A percentile compares a stretch with the other conserved stretches of the same genome.
Evolutionary conservation across 2,888 invertebrate genomes (phyloP).

Genomic region (Leptinotarsa haldemani): DNA sequence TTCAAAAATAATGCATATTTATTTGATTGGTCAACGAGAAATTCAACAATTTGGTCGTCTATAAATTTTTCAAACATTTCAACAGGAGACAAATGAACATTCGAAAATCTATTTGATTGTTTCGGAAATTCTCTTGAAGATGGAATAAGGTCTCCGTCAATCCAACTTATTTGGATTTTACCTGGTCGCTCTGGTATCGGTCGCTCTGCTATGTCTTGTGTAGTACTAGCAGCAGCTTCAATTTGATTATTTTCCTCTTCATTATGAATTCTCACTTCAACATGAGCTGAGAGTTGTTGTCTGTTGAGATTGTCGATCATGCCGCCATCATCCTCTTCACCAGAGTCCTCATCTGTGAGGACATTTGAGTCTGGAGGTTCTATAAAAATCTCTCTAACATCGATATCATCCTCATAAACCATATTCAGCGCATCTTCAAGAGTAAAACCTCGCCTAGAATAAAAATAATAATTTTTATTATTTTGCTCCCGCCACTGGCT

Average conservation of each 20-base stretch:
- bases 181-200: constrained; percentile 17
- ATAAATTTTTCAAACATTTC: too few species aligned
- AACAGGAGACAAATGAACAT: background rate
- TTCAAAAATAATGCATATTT: too few species aligned
- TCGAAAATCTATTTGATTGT: background rate
- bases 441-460: too few species aligned
- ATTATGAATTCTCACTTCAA: background rate
- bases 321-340: constrained; percentile 29
- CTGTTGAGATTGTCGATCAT: constrained; percentile 25
- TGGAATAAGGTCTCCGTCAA: background rate
- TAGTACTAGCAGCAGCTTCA: too few species aligned
- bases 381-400: constrained; percentile 14
- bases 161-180: constrained; percentile 12
- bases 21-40: too few species aligned
- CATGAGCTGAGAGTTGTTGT: constrained; percentile 13
- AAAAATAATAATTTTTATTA: too few species aligned
- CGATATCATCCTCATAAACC: constrained; percentile 22
- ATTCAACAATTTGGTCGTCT: too few species aligned
- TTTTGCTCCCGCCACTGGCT: too few species aligned
- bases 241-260: background rate
- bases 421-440: too few species aligned
- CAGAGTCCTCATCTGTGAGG: too few species aligned
- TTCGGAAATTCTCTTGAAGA: background rate
- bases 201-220: background rate
- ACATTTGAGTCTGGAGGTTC: constrained; percentile 23